Evolutionary conservation across 2,888 invertebrate genomes (phyloP).

Genomic region (Phengaris alcon): DNA sequence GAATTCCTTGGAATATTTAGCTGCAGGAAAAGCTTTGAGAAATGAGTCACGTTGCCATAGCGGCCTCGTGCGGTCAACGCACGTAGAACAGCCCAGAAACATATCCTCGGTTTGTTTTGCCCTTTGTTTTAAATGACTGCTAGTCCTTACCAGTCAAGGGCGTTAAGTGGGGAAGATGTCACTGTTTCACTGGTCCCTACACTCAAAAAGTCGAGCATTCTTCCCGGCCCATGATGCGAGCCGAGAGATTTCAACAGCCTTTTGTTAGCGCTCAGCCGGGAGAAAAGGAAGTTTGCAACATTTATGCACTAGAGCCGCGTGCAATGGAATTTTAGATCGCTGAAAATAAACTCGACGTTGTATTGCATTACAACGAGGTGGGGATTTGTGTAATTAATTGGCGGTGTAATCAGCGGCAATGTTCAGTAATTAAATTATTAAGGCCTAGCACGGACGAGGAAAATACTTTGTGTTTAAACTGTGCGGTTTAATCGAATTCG

Average conservation of each 20-base stretch:
- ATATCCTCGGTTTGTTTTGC: conserved; percentile 62
- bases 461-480: background rate
- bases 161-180: conserved; percentile 65
- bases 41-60: conserved; percentile 38
- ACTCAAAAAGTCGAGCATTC: conserved; percentile 62
- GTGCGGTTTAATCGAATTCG: background rate
- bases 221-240: conserved; percentile 55
- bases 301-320: conserved; percentile 28
- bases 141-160: conserved; percentile 56
- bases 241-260: conserved; percentile 63
- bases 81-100: conserved; percentile 52
- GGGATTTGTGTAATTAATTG: background rate
- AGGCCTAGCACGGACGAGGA: background rate
- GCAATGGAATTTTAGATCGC: conserved; percentile 23
- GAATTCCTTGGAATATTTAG: conserved; percentile 24
- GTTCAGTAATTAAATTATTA: conserved; percentile 4
- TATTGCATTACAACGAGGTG: conserved; percentile 11
- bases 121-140: conserved; percentile 72
- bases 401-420: background rate
- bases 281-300: conserved; percentile 36
- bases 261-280: conserved; percentile 51
- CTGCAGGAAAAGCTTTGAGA: conserved; percentile 26
- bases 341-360: conserved; percentile 4
- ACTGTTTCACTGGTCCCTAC: conserved; percentile 59
- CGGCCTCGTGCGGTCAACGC: conserved; percentile 63